Conservation (phyloP, 2,797 vertebrate species). For the Malacoctenus gilli region DNA sequence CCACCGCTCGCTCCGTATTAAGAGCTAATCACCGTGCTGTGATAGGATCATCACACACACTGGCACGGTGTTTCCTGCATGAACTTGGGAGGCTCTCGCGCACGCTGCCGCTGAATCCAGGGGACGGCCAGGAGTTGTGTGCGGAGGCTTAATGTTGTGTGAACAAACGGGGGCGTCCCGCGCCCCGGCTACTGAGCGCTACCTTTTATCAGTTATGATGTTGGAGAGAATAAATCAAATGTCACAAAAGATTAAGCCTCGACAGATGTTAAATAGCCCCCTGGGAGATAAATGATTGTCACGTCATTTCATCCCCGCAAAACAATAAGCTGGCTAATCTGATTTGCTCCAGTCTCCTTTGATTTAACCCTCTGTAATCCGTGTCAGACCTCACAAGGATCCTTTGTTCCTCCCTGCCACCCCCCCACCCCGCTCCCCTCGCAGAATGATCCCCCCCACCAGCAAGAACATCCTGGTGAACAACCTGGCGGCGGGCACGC, state of each 20-base stretch:
- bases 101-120: slow-evolving; percentile 16
- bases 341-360: slow-evolving; percentile 57
- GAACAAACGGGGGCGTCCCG: slow-evolving; percentile 21
- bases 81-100: slow-evolving; percentile 43
- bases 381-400: slow-evolving; percentile 22
- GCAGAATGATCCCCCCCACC: slow-evolving; percentile 98
- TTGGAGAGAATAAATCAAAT: slow-evolving; percentile 59
- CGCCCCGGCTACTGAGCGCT: slow-evolving; percentile 29
- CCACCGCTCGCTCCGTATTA: slow-evolving; percentile 33
- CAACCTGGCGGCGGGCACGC: slow-evolving; percentile 93
- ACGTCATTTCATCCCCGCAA: slow-evolving; percentile 55
- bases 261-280: slow-evolving; percentile 55
- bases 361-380: slow-evolving; percentile 53
- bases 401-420: neutral
- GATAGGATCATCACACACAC: slow-evolving; percentile 25
- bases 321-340: slow-evolving; percentile 68
- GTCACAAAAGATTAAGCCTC: slow-evolving; percentile 55
- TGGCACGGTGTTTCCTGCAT: slow-evolving; percentile 18
- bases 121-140: slow-evolving; percentile 19
- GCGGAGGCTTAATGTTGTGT: slow-evolving; percentile 28
- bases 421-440: too few species aligned
- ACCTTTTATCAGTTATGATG: slow-evolving; percentile 50
- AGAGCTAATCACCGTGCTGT: slow-evolving; percentile 47
- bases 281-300: slow-evolving; percentile 63
- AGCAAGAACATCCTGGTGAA: slow-evolving; percentile 97